phyloP scores from a whole-genome alignment of 2,797 vertebrate species.

The Chromis chromis region DNA sequence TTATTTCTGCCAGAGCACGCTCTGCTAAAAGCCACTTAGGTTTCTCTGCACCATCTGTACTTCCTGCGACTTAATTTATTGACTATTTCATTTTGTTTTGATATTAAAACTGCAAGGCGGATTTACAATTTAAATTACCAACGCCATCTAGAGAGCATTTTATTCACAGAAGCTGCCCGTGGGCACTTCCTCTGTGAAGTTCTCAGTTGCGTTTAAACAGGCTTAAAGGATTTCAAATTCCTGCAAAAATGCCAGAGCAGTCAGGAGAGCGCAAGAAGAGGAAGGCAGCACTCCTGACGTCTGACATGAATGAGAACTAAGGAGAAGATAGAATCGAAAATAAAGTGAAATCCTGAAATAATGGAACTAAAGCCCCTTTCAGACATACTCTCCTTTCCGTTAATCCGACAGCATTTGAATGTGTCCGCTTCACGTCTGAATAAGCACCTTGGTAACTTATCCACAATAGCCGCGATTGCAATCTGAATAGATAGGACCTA shows the following conservation, averaged over 20 bases:
- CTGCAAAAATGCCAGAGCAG: constrained; percentile 15
- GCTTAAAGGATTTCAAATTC: constrained; percentile 12
- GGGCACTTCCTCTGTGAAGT: constrained; percentile 24
- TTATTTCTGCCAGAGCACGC: constrained; percentile 1
- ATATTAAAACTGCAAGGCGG: constrained; percentile 11
- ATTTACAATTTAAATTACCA: constrained; percentile 38
- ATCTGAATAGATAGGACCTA: too few relatives aligned
- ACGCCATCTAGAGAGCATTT: constrained; percentile 1
- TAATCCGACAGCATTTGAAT: too few relatives aligned
- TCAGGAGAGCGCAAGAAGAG: background rate
- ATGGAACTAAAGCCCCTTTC: background rate
- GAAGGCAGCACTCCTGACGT: background rate
- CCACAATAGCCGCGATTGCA: too few relatives aligned
- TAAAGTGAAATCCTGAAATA: background rate
- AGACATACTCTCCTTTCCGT: too few relatives aligned
- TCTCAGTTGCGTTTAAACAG: constrained; percentile 19
- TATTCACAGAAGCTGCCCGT: constrained; percentile 23
- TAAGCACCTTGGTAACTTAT: too few relatives aligned
- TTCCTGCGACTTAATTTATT: constrained; percentile 10
- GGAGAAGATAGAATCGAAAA: background rate
- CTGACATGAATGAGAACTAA: background rate
- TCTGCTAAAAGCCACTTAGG: constrained; percentile 28
- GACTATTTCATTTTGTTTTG: constrained; percentile 27
- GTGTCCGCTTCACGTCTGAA: too few relatives aligned
- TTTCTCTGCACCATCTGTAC: background rate